Percentiles rank a stretch among this genome's conserved stretches.
Evolutionary conservation across 2,888 invertebrate species (phyloP).

Genomic region (Bellardia pandia): DNA sequence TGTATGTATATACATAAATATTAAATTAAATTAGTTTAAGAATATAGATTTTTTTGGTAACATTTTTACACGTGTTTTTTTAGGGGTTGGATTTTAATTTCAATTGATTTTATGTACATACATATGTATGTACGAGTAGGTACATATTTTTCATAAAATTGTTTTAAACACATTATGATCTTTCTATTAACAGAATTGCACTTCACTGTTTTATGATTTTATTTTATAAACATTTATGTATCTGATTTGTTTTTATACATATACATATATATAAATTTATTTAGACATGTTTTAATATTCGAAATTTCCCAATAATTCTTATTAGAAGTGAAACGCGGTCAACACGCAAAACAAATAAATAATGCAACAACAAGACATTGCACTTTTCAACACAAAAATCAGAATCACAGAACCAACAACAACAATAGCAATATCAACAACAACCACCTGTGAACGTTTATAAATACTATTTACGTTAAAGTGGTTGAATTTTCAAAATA

Average conservation of each 20-base stretch:
- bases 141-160: background rate
- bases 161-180: background rate
- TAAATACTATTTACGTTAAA: conserved; percentile 5
- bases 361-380: conserved; percentile 39
- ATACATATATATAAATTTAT: background rate
- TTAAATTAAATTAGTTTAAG: conserved; percentile 44
- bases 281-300: conserved; percentile 24
- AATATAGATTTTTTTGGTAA: conserved; percentile 21
- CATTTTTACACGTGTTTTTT: background rate
- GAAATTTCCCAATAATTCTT: conserved; percentile 56
- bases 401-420: conserved; percentile 34
- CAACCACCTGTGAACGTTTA: conserved; percentile 35
- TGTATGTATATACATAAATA: conserved; percentile 16
- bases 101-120: background rate
- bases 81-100: background rate
- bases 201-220: conserved; percentile 43
- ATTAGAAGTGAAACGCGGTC: conserved; percentile 61
- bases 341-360: conserved; percentile 58
- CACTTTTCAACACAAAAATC: conserved; percentile 34
- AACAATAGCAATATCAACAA: conserved; percentile 33
- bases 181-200: conserved; percentile 9
- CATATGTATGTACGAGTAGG: no score
- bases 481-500: conserved; percentile 45
- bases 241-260: conserved; percentile 11
- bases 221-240: background rate